Evolutionary conservation across 2,113 vertebrate species (phyloP).

Genomic region (Pan paniscus): DNA sequence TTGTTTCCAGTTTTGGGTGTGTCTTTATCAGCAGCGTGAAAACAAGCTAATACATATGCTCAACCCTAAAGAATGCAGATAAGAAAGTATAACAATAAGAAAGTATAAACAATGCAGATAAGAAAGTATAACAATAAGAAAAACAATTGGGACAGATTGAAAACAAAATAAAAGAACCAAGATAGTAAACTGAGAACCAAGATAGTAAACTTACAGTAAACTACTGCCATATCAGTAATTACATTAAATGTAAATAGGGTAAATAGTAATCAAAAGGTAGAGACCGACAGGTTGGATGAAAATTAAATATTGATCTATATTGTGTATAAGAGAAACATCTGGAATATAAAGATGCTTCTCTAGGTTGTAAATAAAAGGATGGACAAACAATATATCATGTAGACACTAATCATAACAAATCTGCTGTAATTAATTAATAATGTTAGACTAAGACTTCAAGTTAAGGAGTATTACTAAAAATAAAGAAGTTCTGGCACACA

Average conservation of each 20-base stretch:
- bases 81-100: background rate
- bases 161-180: background rate
- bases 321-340: background rate
- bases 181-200: background rate
- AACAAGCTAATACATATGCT: background rate
- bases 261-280: background rate
- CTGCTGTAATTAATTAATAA: background rate
- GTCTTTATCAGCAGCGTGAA: too few relatives aligned
- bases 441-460: background rate
- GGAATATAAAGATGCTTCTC: background rate
- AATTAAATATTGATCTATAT: background rate
- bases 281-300: background rate
- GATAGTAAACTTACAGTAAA: background rate
- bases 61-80: background rate
- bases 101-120: background rate
- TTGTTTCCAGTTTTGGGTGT: too few relatives aligned
- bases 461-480: background rate
- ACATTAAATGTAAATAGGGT: background rate
- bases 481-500: background rate
- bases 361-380: background rate
- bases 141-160: background rate
- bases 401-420: background rate
- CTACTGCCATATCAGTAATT: background rate
- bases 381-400: background rate
- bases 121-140: background rate